Percentiles rank a stretch among this genome's conserved stretches.
These are phyloP conservation scores for Stomatorhinus ivindoensis DNA, from an alignment of 2,113 vertebrate species.

Conservation along the genomic window DNA sequence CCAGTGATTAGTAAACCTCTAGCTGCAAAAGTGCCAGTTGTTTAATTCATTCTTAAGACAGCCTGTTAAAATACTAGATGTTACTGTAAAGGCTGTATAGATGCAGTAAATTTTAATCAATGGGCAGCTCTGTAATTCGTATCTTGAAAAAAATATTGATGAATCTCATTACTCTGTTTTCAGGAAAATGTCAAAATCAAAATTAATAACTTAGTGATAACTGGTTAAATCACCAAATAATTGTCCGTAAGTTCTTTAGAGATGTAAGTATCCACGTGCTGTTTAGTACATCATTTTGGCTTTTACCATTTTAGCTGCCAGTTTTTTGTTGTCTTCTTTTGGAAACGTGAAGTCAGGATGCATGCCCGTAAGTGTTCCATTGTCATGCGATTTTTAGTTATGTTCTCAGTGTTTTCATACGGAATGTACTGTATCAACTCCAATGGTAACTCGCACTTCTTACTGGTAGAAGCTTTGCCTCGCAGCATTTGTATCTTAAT, in stretches of 20 bases:
- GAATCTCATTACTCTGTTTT: not conserved
- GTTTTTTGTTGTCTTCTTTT: not conserved
- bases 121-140: not conserved
- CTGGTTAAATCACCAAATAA: not conserved
- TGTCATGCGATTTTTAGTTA: not conserved
- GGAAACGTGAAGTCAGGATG: not conserved
- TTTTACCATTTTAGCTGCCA: not conserved
- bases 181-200: not conserved
- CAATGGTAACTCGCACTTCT: not conserved
- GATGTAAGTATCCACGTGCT: not conserved
- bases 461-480: not conserved
- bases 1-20: not conserved
- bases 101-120: not conserved
- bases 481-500: not conserved
- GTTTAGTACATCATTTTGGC: not conserved
- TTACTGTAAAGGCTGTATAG: not conserved
- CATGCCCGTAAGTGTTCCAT: not conserved
- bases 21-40: not conserved
- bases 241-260: not conserved
- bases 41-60: not conserved
- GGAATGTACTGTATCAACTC: not conserved
- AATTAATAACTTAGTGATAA: not conserved
- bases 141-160: not conserved
- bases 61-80: not conserved
- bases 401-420: not conserved